phyloP scores from a whole-genome alignment of 64 coral and sea anemone species.

The Catalaphyllia jardinei region DNA sequence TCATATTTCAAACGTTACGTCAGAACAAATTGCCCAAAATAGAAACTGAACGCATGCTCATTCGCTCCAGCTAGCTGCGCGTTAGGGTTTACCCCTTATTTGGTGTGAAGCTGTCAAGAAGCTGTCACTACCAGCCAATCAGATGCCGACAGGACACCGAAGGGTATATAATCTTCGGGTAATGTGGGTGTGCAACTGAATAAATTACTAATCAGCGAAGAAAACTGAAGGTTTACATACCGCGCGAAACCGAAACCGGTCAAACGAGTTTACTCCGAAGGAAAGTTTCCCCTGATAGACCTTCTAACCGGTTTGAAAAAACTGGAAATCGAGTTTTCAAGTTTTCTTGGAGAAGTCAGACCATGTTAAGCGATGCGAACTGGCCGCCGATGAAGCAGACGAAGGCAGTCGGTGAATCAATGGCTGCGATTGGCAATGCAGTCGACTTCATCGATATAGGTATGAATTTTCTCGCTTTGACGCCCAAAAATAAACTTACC shows the following conservation, averaged over 20 bases:
- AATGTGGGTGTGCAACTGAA: background rate
- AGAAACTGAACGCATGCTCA: constrained; percentile 11
- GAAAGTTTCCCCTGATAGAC: background rate
- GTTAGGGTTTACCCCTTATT: background rate
- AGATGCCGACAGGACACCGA: background rate
- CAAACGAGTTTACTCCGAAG: constrained; percentile 39
- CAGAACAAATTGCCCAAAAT: constrained; percentile 19
- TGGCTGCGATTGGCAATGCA: background rate
- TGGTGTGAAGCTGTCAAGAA: constrained; percentile 17
- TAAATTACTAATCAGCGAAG: constrained; percentile 1
- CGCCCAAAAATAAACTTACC: background rate
- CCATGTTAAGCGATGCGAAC: constrained; percentile 7
- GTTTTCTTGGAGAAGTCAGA: background rate
- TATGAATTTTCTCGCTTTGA: constrained; percentile 9
- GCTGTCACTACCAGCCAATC: constrained; percentile 33
- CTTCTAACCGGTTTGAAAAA: constrained; percentile 27
- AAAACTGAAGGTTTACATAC: background rate
- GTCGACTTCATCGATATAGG: constrained; percentile 8
- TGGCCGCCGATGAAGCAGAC: constrained; percentile 4
- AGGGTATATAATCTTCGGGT: background rate
- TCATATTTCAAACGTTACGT: background rate
- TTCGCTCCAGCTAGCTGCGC: background rate
- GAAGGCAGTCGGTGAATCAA: background rate
- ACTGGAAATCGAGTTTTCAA: background rate
- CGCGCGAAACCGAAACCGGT: constrained; percentile 44